phyloP scores from a whole-genome alignment of 1,140 invertebrate genomes.

The Lordiphosa stackelbergi region DNA sequence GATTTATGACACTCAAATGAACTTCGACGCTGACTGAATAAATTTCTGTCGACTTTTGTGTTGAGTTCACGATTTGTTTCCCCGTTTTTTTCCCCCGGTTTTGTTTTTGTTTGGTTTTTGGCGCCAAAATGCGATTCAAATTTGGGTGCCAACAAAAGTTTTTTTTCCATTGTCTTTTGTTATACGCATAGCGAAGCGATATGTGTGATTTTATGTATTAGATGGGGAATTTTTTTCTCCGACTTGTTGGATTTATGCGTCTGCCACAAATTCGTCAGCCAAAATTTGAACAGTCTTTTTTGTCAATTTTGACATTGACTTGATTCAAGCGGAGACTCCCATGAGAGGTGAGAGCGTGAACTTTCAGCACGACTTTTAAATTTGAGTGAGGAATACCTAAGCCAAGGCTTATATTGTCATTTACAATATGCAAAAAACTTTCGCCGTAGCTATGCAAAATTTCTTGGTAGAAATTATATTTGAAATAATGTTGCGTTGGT shows the following conservation, averaged over 20 bases:
- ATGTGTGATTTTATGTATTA: constrained; percentile 27
- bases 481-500: too few species aligned
- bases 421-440: too few species aligned
- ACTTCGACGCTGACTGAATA: constrained; percentile 71
- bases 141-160: constrained; percentile 8
- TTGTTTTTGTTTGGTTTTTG: constrained; percentile 18
- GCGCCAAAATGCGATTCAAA: constrained; percentile 25
- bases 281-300: constrained; percentile 22
- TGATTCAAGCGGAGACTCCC: constrained; percentile 2
- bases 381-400: too few species aligned
- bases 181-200: background rate
- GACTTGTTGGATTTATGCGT: constrained; percentile 44
- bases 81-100: constrained; percentile 26
- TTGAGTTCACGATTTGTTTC: constrained; percentile 47
- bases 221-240: constrained; percentile 18
- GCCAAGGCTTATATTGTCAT: too few species aligned
- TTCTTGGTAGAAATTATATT: too few species aligned
- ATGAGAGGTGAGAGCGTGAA: constrained; percentile 2
- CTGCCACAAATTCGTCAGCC: constrained; percentile 51
- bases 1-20: constrained; percentile 74
- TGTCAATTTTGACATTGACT: constrained; percentile 58
- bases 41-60: constrained; percentile 57
- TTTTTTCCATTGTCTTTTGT: background rate
- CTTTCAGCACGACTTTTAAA: too few species aligned
- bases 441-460: too few species aligned